Percentiles rank a stretch among this genome's conserved stretches.
Conservation (phyloP, 2,888 invertebrate species). For the Bugula neritina region DNA sequence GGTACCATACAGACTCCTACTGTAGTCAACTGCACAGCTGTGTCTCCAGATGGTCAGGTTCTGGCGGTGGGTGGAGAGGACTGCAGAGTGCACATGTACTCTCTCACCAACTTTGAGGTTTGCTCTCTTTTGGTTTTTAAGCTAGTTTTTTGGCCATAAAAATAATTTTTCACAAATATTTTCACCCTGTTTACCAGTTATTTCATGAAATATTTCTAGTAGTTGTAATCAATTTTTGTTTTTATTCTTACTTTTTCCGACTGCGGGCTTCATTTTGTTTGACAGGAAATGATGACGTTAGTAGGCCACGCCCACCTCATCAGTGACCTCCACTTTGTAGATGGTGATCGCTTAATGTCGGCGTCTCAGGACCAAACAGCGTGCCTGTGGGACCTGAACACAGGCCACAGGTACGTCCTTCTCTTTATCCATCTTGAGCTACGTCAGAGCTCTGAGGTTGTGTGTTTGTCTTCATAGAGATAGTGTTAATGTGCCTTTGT, state of each 20-base stretch:
- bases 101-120: conserved; percentile 43
- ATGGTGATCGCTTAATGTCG: conserved; percentile 40
- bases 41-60: conserved; percentile 39
- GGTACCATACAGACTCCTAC: conserved; percentile 18
- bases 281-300: conserved; percentile 41
- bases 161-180: too few species aligned
- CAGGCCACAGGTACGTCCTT: conserved; percentile 48
- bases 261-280: too few species aligned
- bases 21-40: conserved; percentile 40
- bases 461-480: too few species aligned
- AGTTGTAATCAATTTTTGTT: too few species aligned
- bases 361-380: conserved; percentile 45
- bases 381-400: conserved; percentile 46
- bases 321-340: conserved; percentile 49
- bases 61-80: conserved; percentile 47
- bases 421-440: too few species aligned
- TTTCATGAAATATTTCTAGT: too few species aligned
- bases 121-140: too few species aligned
- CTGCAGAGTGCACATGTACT: conserved; percentile 43
- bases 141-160: too few species aligned
- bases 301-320: conserved; percentile 46
- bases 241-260: too few species aligned
- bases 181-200: too few species aligned
- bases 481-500: too few species aligned
- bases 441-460: too few species aligned